Evolutionary conservation across 2,888 invertebrate species (phyloP).

Genomic region (Drosophila greeni): DNA sequence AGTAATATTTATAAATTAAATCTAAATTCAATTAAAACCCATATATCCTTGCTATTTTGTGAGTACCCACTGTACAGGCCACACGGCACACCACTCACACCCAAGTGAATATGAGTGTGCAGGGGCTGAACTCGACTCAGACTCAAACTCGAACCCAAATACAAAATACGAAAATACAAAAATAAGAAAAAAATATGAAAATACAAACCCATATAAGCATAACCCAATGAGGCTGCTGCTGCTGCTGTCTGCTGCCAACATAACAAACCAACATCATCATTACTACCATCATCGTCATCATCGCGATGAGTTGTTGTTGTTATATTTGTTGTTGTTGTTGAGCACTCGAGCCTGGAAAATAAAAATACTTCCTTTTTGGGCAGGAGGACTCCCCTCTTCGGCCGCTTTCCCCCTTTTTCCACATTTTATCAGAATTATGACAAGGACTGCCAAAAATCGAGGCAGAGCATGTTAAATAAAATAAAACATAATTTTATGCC

Average conservation of each 20-base stretch:
- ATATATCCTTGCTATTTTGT: background rate
- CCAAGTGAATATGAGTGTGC: slow-evolving; percentile 10
- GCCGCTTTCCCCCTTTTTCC: slow-evolving; percentile 22
- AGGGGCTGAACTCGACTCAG: slow-evolving; percentile 29
- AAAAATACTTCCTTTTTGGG: slow-evolving; percentile 59
- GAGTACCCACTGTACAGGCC: slow-evolving; percentile 14
- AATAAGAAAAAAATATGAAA: slow-evolving; percentile 12
- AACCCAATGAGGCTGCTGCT: slow-evolving; percentile 68
- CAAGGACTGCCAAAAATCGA: slow-evolving; percentile 68
- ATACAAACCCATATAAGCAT: slow-evolving; percentile 52
- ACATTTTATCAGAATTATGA: slow-evolving; percentile 63
- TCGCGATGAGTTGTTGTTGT: slow-evolving; percentile 42
- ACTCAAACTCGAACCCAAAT: slow-evolving; percentile 32
- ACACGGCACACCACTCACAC: slow-evolving; percentile 19
- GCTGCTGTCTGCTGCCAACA: slow-evolving; percentile 32
- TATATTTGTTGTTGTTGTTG: slow-evolving; percentile 31
- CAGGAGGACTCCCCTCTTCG: slow-evolving; percentile 30
- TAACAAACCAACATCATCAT: slow-evolving; percentile 45
- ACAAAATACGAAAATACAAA: slow-evolving; percentile 13
- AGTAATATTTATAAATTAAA: background rate
- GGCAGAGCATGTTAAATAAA: slow-evolving; percentile 68
- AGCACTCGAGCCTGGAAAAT: slow-evolving; percentile 44
- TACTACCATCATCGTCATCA: slow-evolving; percentile 46
- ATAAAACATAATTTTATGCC: slow-evolving; percentile 74
- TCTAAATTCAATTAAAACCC: background rate